These are phyloP conservation scores for Lycocorax pyrrhopterus DNA, from an alignment of 2,113 vertebrate species.

Conservation along the genomic window DNA sequence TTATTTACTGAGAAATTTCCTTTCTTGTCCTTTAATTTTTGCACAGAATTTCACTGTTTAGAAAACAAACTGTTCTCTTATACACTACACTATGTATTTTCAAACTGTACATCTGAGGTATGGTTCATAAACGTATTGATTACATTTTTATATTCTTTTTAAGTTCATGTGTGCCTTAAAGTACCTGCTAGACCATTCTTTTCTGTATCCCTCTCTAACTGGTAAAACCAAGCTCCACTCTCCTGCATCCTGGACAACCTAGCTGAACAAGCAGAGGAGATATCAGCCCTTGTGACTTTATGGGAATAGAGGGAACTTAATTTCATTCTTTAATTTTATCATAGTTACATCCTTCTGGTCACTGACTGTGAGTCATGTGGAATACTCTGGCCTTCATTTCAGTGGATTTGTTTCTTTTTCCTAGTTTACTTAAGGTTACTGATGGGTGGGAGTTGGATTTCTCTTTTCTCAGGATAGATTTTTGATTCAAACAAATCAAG, in stretches of 20 bases:
- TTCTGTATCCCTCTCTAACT: background rate
- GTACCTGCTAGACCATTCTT: background rate
- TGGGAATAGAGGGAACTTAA: background rate
- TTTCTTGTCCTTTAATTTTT: background rate
- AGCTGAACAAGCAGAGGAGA: background rate
- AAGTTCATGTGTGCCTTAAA: background rate
- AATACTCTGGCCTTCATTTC: background rate
- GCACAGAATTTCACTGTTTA: background rate
- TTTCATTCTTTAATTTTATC: background rate
- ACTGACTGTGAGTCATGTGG: background rate
- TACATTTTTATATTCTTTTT: background rate
- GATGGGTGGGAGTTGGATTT: background rate
- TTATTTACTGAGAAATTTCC: background rate
- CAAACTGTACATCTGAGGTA: background rate
- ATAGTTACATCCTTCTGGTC: background rate
- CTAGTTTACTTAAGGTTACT: background rate
- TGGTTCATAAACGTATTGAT: background rate
- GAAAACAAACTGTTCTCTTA: background rate
- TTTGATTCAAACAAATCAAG: background rate
- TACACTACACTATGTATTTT: fast-evolving
- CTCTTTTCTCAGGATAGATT: background rate
- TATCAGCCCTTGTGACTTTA: background rate
- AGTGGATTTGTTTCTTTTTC: background rate
- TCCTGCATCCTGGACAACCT: background rate
- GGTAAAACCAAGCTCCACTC: background rate